Evolutionary conservation across 2,888 invertebrate genomes (phyloP).

Genomic region (Caenorhabditis zanzibari): DNA sequence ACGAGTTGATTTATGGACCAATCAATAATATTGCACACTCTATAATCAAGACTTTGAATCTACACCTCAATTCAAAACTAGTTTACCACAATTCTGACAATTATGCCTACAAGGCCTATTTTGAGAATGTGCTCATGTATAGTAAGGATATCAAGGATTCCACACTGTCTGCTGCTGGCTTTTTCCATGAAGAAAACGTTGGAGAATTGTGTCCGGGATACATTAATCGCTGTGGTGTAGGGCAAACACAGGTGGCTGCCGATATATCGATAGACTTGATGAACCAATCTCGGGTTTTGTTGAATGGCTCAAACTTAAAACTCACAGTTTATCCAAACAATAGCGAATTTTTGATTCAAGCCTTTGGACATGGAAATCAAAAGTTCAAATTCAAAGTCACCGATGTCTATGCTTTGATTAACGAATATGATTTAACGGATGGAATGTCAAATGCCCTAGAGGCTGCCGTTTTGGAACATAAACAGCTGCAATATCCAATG

Average conservation of each 20-base stretch:
- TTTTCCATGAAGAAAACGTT: background rate
- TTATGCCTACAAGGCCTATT: constrained; percentile 4
- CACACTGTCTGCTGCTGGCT: constrained; percentile 10
- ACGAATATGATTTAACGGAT: constrained; percentile 23
- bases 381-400: background rate
- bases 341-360: constrained; percentile 14
- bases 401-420: constrained; percentile 10
- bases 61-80: constrained; percentile 8
- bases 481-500: constrained; percentile 22
- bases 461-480: constrained; percentile 9
- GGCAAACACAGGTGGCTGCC: background rate
- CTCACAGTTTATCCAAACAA: constrained; percentile 3
- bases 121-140: constrained; percentile 1
- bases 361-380: background rate
- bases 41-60: constrained; percentile 4
- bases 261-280: constrained; percentile 7
- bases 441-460: constrained; percentile 12
- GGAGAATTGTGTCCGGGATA: background rate
- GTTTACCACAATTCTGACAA: constrained; percentile 14
- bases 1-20: background rate
- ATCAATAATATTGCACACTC: constrained; percentile 21
- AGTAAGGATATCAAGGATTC: constrained; percentile 11
- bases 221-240: background rate
- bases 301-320: background rate
- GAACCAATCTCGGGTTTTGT: constrained; percentile 1